Base-by-base conservation (phyloP, 2,113 vertebrate species). In the Tachysurus vachellii region DNA sequence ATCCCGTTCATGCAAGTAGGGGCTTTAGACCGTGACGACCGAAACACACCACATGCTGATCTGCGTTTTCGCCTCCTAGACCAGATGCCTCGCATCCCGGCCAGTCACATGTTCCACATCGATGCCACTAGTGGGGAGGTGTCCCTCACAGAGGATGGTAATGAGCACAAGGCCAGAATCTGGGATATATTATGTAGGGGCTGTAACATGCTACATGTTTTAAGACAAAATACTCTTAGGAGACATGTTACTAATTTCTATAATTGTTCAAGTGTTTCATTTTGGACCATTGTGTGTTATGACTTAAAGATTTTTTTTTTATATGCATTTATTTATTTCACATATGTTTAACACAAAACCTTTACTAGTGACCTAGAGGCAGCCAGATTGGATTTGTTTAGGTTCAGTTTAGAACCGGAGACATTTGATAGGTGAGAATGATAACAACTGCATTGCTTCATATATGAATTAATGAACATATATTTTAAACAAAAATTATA, bases 111-210 rank as follows among this genome's bases (percentile, higher is more conserved):
- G 92, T 95, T 97, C 92, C 94, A 93, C 87, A 93, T 96, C 42
- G 89, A 96, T 31, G 91, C 95, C 80, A 92, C 62, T 87, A 93
- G 93, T 1, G 91, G 94, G 61, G 91, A 94, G 88, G 93, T 96
- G 91, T 95, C 95, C 71, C 95, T 97, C 56, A 95, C 95, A 26
- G 95, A 92, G 17, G 91, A 96, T 89, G 94, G 97, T 96, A 88
- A 95, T 94, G 87, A 64, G 23, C 26, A 59, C 28, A 61, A 21
- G 73, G 12, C 11, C 5, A 50, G 44, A 76, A 50, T n/a, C 1
- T n/a, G 44, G 14, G 28, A 17, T 5, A 36, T 36, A 31, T 31
- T 9, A 50, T 50, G 5, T 50, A 50, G 47, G 47, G 47, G 47
- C 47, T 50, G 47, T 50, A 0, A 50, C 47, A 50, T 50, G 47